Evolutionary conservation across 1,140 invertebrate genomes (phyloP).

Genomic region (Araneus ventricosus): DNA sequence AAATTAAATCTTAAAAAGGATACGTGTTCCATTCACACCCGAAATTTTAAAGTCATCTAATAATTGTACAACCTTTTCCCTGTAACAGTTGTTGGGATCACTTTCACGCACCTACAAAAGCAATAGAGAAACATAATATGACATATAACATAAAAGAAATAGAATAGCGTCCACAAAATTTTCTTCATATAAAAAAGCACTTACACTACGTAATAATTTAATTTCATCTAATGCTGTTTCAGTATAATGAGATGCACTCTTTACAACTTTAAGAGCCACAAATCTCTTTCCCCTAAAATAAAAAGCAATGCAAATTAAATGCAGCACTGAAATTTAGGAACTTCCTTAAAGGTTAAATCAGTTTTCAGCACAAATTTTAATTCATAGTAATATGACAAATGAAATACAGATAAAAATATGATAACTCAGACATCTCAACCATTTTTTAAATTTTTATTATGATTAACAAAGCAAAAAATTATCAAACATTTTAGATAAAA

Average conservation of each 20-base stretch:
- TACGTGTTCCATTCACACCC: constrained; percentile 94
- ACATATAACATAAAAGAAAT: not conserved
- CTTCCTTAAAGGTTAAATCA: not conserved
- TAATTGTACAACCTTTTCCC: constrained; percentile 97
- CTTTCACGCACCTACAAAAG: constrained; percentile 87
- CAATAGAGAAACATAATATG: not conserved
- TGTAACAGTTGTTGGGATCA: constrained; percentile 92
- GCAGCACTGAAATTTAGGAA: too few species aligned
- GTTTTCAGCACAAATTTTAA: too few species aligned
- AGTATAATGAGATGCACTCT: constrained; percentile 98
- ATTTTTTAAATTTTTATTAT: too few species aligned
- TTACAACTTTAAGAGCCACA: constrained; percentile 98
- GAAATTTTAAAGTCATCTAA: constrained; percentile 98
- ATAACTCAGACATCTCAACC: too few species aligned
- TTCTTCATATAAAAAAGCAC: constrained; percentile 77
- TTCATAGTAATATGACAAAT: too few species aligned
- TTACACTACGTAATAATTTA: constrained; percentile 95
- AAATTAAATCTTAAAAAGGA: constrained; percentile 77
- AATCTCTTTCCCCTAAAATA: constrained; percentile 89
- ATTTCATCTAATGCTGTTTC: constrained; percentile 99
- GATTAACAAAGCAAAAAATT: too few species aligned
- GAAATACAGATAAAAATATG: too few species aligned
- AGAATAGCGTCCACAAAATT: not conserved
- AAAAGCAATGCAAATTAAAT: constrained; percentile 71
- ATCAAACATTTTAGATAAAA: too few species aligned